phyloP scores from a whole-genome alignment of 2,797 vertebrate genomes.

The Picus viridis region DNA sequence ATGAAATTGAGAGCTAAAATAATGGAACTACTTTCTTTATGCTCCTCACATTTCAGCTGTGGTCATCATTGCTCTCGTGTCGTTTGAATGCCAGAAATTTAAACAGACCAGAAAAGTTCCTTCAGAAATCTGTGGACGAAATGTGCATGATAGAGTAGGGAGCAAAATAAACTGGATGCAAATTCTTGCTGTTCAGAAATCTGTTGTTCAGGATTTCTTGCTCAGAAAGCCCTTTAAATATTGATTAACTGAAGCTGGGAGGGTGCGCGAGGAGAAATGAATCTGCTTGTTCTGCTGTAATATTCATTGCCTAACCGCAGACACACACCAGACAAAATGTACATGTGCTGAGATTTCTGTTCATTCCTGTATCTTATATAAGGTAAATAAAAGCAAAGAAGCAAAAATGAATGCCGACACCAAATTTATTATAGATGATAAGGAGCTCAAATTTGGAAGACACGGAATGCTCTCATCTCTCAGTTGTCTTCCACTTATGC shows the following conservation, averaged over 20 bases:
- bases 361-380: neutral
- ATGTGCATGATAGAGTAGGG: neutral
- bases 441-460: neutral
- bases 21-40: neutral
- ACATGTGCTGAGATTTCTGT: neutral
- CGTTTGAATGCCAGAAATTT: neutral
- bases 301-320: neutral
- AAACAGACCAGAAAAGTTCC: neutral
- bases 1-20: neutral
- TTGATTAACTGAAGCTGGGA: neutral
- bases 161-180: neutral
- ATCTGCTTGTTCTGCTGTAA: neutral
- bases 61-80: neutral
- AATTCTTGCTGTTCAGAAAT: neutral
- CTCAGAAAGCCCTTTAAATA: neutral
- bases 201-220: neutral
- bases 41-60: neutral
- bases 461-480: neutral
- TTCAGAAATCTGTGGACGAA: neutral
- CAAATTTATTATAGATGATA: neutral
- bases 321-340: neutral
- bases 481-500: neutral
- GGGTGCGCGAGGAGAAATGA: neutral
- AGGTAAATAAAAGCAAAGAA: neutral
- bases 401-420: neutral